Base-by-base conservation (phyloP, 1,140 invertebrate species). In the Euborellia annulipes region DNA sequence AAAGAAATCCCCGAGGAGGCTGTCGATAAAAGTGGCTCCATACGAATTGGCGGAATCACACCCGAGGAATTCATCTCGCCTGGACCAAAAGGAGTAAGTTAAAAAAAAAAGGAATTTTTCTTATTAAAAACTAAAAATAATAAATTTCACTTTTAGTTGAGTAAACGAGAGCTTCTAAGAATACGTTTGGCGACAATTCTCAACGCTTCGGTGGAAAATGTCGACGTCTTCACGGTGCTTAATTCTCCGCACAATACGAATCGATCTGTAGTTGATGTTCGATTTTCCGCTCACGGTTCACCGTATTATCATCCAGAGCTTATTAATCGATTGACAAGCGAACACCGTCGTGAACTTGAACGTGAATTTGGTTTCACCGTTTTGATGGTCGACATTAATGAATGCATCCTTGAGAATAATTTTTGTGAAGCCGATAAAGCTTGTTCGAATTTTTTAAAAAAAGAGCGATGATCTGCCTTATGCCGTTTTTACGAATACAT, bases 171-270 rank as follows among this genome's bases (percentile, higher is more conserved):
- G 53, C 67, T 76, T 6, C 64, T 89, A 1, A 75, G 76, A 44
- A 63, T 69, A 18, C 64, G 75, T 36, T 65, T 94, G 2, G 70
- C 85, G 0, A 65, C 72, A 43, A 71, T 91, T 7, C 71, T 89
- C 41, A 86, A 86, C 52, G 76, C 78, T 0, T 78, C 76, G 0
- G 55, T 73, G 34, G 71, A 82, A 19, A 93, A 94, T 62, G 82
- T 96, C 3, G 89, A 95, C 58, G 77, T 96, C 0, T 92, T 96
- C 53, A 93, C 89, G 1, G 84, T 95, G 0, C 68, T 86, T 3
- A 73, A 72, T 51, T 79, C 79, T 3, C 69, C 71, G 0, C 70
- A 71, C 20, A 74, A 77, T 45, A 63, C 68, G 45, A 73, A 76
- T 38, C 68, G 64, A 17, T 68, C 63, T 3, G 55, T 71, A 0